Evolutionary conservation across 2,888 invertebrate genomes (phyloP), one percentile per base, ranked within the genome.

Genomic region (Ochlodes sylvanus): DNA sequence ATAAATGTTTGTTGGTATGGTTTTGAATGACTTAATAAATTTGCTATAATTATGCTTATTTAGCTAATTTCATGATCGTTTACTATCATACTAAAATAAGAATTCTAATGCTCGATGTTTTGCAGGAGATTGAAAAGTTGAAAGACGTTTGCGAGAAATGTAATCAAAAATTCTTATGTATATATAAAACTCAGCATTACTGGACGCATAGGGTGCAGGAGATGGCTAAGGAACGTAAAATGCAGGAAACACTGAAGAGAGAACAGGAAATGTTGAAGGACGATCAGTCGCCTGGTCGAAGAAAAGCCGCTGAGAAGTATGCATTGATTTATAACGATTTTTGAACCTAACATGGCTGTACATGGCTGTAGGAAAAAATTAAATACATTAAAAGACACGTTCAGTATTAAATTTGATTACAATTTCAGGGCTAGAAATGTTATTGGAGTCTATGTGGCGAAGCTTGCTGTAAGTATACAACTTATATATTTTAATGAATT

Each of bases 101-200:
- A 17, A 9, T 54, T 15, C 14, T 17, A 47, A 47, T 47, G 4
- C 15, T 47, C 15, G n/a, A 7, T 47, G 17, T 12, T 19, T 81
- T 81, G 1, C 72, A 94, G 94, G 94, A 94, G 82, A 81, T 84
- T 1, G 90, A 92, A 38, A 78, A 84, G 19, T 84, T 93, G 52
- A 93, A 94, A 84, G 83, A 87, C 7, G 69, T 81, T 6, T 96
- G 96, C 76, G 83, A 91, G 0, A 76, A 94, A 63, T 96, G 96
- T 75, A 78, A 87, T 54, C 83, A 80, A 75, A 89, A 73, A 84
- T 94, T 81, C 77, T 83, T 83, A 82, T 94, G 94, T 38, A 91
- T 94, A 62, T 95, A 96, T 72, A 86, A 95, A 77, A 91, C 89
- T 60, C 91, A 93, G 62, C 96, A 96, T 76, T 92, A 94, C 80